Evolutionary conservation across 2,113 vertebrate genomes (phyloP), one percentile per base, ranked within the genome.

Genomic region (Corydoras sp.): DNA sequence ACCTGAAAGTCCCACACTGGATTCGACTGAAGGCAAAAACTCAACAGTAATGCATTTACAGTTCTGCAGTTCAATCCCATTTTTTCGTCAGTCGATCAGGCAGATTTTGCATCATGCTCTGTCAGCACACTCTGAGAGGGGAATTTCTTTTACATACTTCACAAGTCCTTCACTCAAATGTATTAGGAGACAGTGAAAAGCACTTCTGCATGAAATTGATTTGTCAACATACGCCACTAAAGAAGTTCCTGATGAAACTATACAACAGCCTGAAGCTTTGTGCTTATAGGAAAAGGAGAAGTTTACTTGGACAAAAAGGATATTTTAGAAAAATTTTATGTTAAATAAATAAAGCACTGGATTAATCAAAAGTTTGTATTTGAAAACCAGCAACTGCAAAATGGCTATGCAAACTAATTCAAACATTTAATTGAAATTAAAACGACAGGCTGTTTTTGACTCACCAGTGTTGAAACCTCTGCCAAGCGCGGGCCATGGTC

Each of bases 381-480:
- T 24, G 18, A 24, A 24, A 24, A 24, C 18, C 18, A 24, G 18
- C 18, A 24, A 24, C 18, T 24, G 18, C 18, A 24, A 24, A 24
- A 24, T 24, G 18, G 18, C 18, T 24, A 24, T 24, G 18, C 18
- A 24, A 24, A 24, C 18, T 24, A 24, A 24, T 24, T 24, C 18
- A 24, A 24, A 24, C 18, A 24, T 24, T 24, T 24, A 24, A 24
- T 24, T 24, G 18, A 24, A 24, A 24, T 24, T 24, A 24, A 24
- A 24, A 24, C 18, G 18, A 24, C 11, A 50, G 7, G 51, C 29
- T 58, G 11, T 50, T 14, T 18, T 2, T 9, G 13, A 77, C 81
- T 76, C 81, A 98, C 96, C 97, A 71, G 97, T 99, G 84, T 99
- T 99, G 86, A 98, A 98, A 76, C 95, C 97, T 73, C 96, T 87